phyloP scores from a whole-genome alignment of 1,140 invertebrate species.

The Drosophila lacertosa region DNA sequence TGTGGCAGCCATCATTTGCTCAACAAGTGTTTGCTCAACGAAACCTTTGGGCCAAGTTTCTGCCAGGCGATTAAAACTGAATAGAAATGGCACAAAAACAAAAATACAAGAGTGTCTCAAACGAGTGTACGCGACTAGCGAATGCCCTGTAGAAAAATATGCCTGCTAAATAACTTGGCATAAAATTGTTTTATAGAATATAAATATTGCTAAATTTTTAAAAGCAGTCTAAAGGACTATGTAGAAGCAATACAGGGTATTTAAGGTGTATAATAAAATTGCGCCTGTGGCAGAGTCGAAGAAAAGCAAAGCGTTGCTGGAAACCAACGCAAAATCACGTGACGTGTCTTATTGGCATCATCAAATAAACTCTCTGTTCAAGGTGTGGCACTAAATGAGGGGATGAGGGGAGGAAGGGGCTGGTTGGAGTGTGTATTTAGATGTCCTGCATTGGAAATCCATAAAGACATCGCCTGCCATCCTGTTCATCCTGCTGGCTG shows the following conservation, averaged over 20 bases:
- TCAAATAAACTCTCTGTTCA: conserved; percentile 33
- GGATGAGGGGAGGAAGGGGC: not conserved
- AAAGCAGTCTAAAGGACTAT: too few relatives aligned
- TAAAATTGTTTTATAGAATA: too few relatives aligned
- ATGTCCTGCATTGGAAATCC: conserved; percentile 15
- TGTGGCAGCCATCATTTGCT: conserved; percentile 77
- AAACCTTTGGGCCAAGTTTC: conserved; percentile 65
- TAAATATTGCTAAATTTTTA: too few relatives aligned
- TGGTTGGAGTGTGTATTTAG: conserved; percentile 16
- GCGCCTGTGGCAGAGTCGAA: conserved; percentile 6
- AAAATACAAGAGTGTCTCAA: conserved; percentile 8
- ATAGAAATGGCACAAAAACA: conserved; percentile 30
- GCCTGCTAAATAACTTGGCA: too few relatives aligned
- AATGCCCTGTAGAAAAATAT: not conserved
- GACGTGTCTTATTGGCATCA: conserved; percentile 80
- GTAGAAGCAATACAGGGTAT: conserved; percentile 7
- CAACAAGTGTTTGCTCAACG: conserved; percentile 76
- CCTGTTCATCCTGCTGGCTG: not conserved
- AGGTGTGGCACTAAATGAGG: too few relatives aligned
- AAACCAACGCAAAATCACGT: conserved; percentile 51
- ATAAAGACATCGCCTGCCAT: conserved; percentile 17
- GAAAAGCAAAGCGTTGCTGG: not conserved
- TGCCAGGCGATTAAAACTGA: conserved; percentile 48
- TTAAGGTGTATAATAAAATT: not conserved
- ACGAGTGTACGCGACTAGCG: not conserved